A percentile compares a stretch with the other conserved stretches of the same genome.
phyloP scores from a whole-genome alignment of 2,888 invertebrate genomes.

The Agrochola lychnidis region DNA sequence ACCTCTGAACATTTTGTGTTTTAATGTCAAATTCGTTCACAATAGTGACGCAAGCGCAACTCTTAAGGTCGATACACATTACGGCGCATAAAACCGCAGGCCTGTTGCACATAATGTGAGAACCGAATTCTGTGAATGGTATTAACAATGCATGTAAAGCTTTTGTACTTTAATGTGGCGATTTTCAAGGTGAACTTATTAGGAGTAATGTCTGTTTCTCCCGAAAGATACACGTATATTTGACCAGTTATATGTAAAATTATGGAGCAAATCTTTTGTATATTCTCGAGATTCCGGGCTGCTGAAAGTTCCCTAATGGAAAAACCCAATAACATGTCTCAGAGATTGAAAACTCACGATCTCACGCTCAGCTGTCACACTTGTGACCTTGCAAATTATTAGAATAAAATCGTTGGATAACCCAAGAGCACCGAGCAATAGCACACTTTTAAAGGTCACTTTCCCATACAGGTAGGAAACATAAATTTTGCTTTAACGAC shows the following conservation, averaged over 20 bases:
- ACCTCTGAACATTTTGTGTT: constrained; percentile 71
- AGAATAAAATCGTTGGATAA: constrained; percentile 3
- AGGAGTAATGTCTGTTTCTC: too few relatives aligned
- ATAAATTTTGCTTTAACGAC: constrained; percentile 44
- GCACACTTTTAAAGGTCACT: constrained; percentile 17
- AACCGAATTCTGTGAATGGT: constrained; percentile 28
- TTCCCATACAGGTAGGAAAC: constrained; percentile 29
- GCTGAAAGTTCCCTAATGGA: too few relatives aligned
- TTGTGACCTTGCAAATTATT: constrained; percentile 16
- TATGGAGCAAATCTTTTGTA: too few relatives aligned
- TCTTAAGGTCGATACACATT: constrained; percentile 59
- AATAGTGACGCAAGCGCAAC: constrained; percentile 58
- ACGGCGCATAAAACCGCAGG: constrained; percentile 23
- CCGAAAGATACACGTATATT: too few relatives aligned
- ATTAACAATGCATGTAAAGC: constrained; percentile 34
- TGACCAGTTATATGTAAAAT: too few relatives aligned
- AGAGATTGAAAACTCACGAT: not conserved
- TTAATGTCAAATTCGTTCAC: constrained; percentile 77
- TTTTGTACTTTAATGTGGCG: constrained; percentile 12
- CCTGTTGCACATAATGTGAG: constrained; percentile 48
- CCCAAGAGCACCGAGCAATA: not conserved
- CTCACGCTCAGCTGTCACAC: not conserved
- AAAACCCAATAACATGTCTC: too few relatives aligned
- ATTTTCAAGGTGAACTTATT: constrained; percentile 24
- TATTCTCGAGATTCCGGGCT: too few relatives aligned